phyloP scores from a whole-genome alignment of 2,888 invertebrate genomes.

The Atrina japonica region DNA sequence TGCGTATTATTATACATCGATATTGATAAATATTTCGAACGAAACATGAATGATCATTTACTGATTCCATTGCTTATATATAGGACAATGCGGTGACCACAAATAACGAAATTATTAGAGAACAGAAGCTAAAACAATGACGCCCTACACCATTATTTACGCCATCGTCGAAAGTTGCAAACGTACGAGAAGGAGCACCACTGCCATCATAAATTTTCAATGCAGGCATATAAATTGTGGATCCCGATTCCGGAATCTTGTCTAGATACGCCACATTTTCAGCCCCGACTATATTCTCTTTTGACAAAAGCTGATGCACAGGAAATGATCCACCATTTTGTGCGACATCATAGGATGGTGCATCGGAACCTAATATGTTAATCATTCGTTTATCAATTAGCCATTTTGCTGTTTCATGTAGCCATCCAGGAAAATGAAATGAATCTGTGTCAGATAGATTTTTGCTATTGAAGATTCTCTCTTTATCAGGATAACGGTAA shows the following conservation, averaged over 20 bases:
- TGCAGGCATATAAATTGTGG: constrained; percentile 82
- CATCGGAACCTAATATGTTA: constrained; percentile 85
- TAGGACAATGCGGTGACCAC: no score
- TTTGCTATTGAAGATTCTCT: constrained; percentile 20
- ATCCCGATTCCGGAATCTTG: constrained; percentile 50
- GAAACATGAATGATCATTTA: no score
- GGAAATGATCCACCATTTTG: constrained; percentile 81
- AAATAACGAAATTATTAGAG: no score
- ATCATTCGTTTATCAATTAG: constrained; percentile 81
- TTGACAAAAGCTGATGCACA: constrained; percentile 82
- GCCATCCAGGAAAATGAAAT: constrained; percentile 74
- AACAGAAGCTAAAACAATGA: no score
- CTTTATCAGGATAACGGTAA: constrained; percentile 66
- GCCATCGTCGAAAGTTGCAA: constrained; percentile 63
- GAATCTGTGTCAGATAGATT: background rate
- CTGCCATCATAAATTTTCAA: constrained; percentile 84
- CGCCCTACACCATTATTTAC: background rate
- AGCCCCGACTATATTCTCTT: constrained; percentile 82
- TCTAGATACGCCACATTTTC: constrained; percentile 84
- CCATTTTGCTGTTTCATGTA: constrained; percentile 84
- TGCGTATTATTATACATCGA: no score
- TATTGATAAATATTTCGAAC: no score
- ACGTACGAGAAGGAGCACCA: constrained; percentile 84
- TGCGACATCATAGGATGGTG: constrained; percentile 83
- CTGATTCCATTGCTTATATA: no score